phyloP scores from a whole-genome alignment of 2,797 vertebrate species.

The Tapera naevia region DNA sequence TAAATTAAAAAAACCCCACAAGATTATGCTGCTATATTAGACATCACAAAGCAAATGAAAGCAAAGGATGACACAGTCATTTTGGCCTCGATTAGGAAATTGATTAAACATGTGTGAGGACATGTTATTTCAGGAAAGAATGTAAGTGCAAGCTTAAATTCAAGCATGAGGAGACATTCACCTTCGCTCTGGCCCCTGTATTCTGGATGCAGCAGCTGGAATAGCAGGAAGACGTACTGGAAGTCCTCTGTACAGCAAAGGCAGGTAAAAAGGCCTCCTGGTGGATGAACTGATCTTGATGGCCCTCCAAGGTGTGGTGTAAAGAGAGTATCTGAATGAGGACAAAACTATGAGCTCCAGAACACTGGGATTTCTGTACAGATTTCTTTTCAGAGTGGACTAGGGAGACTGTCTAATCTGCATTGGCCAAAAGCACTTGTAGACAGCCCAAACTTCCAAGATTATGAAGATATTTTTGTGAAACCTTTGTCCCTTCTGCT shows the following conservation, averaged over 20 bases:
- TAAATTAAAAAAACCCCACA: constrained; percentile 30
- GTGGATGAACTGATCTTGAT: background rate
- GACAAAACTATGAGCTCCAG: background rate
- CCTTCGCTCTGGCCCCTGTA: background rate
- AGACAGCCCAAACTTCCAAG: background rate
- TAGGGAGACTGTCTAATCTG: background rate
- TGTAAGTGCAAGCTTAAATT: background rate
- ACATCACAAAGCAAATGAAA: background rate
- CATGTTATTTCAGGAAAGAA: background rate
- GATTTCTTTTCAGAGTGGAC: background rate
- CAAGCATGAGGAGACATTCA: background rate
- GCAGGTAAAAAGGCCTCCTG: background rate
- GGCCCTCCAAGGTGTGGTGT: background rate
- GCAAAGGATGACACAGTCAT: background rate
- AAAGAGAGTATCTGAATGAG: background rate
- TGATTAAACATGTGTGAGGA: background rate
- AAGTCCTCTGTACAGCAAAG: background rate
- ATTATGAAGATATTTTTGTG: background rate
- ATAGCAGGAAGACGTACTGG: background rate
- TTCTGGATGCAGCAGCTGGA: background rate
- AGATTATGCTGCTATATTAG: background rate
- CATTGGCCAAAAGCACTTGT: background rate
- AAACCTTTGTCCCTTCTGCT: background rate
- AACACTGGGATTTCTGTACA: background rate
- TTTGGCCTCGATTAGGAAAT: background rate